phyloP scores from a whole-genome alignment of 35 echinoderm and acorn worm genomes.

The Amphiura filiformis region DNA sequence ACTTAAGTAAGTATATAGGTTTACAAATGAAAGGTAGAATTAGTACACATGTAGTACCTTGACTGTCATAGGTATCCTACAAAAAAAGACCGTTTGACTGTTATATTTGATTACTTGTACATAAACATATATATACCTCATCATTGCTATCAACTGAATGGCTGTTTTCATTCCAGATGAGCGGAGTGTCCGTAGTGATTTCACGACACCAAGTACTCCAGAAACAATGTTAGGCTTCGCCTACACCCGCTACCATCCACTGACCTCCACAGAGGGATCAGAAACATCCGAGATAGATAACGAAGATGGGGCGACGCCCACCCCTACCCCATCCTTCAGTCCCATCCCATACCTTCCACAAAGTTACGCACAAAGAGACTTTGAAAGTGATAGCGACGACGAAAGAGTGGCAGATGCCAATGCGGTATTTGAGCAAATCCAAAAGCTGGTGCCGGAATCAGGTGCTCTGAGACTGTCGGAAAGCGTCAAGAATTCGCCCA shows the following conservation, averaged over 20 bases:
- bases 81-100: too few relatives aligned
- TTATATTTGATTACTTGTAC: too few relatives aligned
- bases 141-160: too few relatives aligned
- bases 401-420: background rate
- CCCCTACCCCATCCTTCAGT: conserved; percentile 23
- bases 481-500: background rate
- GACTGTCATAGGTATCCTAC: too few relatives aligned
- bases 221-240: conserved; percentile 46
- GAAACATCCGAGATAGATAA: background rate
- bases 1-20: too few relatives aligned
- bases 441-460: background rate
- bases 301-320: conserved; percentile 1
- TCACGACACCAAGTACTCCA: conserved; percentile 15
- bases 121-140: too few relatives aligned
- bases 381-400: background rate
- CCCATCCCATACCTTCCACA: background rate
- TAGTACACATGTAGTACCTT: too few relatives aligned
- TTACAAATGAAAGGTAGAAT: too few relatives aligned
- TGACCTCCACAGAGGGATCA: background rate
- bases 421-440: background rate
- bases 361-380: background rate
- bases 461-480: background rate
- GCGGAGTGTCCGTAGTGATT: background rate
- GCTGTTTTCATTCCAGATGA: background rate
- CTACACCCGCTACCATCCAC: conserved; percentile 44